phyloP scores from a whole-genome alignment of 2,888 invertebrate species.

The Eupelmus urozonus region DNA sequence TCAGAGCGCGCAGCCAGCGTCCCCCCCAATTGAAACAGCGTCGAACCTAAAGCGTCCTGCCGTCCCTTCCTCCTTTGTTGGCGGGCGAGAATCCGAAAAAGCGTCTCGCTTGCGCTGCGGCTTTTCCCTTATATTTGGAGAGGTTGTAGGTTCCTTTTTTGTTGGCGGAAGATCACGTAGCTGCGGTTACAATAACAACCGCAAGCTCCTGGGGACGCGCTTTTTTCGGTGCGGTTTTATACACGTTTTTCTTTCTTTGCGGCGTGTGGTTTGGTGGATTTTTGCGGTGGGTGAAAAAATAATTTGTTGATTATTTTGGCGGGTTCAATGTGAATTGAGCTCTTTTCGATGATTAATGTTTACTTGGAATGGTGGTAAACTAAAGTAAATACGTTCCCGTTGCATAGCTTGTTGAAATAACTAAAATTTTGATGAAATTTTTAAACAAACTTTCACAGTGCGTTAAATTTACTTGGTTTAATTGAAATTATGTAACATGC shows the following conservation, averaged over 20 bases:
- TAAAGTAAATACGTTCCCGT: too few relatives aligned
- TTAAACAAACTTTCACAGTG: too few relatives aligned
- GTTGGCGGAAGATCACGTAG: constrained; percentile 46
- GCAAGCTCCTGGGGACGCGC: neutral
- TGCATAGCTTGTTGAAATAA: neutral
- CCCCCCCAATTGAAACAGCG: constrained; percentile 57
- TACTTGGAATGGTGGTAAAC: too few relatives aligned
- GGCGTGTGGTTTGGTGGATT: neutral
- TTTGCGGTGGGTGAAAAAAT: too few relatives aligned
- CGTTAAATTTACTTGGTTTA: too few relatives aligned
- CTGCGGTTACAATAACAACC: constrained; percentile 38
- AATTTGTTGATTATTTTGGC: neutral
- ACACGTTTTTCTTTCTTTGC: neutral
- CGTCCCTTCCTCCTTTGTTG: constrained; percentile 54
- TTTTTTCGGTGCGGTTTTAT: neutral
- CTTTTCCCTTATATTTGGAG: neutral
- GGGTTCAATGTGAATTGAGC: too few relatives aligned
- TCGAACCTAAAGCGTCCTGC: constrained; percentile 52
- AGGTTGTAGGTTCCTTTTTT: neutral
- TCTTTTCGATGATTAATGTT: too few relatives aligned
- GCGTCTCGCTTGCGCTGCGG: neutral
- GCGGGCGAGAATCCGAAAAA: constrained; percentile 14
- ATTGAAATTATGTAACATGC: too few relatives aligned
- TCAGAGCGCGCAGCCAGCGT: constrained; percentile 34
- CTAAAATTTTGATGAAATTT: neutral